Conservation (phyloP, 2,888 invertebrate genomes). For the Himalopsyche kuldschensis region DNA sequence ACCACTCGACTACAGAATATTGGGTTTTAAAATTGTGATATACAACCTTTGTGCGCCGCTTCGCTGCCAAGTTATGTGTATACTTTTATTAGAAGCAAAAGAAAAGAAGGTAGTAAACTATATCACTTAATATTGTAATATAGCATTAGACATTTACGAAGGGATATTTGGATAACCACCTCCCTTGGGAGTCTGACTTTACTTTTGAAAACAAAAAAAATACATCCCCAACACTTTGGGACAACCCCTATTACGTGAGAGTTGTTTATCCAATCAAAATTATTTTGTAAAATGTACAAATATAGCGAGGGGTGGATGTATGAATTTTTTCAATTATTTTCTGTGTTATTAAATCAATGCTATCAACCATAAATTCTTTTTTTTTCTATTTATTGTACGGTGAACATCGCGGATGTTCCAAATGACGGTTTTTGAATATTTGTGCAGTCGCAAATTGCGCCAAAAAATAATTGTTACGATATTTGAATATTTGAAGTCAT, state of each 20-base stretch:
- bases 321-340: neutral
- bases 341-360: neutral
- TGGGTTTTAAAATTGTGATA: no score
- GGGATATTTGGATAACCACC: neutral
- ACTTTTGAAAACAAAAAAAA: neutral
- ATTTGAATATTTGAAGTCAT: no score
- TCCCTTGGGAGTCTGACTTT: neutral
- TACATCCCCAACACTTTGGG: neutral
- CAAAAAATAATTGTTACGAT: no score
- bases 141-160: neutral
- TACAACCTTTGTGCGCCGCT: no score
- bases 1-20: no score
- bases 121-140: neutral
- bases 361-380: neutral
- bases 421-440: no score
- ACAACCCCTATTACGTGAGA: neutral
- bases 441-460: no score
- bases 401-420: no score
- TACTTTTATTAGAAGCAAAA: neutral
- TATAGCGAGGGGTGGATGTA: neutral
- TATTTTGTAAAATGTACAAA: neutral
- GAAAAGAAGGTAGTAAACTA: neutral
- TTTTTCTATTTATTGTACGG: no score
- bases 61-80: no score
- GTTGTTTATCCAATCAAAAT: neutral